Base-by-base conservation (phyloP, 64 coral and sea anemone species). In the Dendronephthya gigantea region DNA sequence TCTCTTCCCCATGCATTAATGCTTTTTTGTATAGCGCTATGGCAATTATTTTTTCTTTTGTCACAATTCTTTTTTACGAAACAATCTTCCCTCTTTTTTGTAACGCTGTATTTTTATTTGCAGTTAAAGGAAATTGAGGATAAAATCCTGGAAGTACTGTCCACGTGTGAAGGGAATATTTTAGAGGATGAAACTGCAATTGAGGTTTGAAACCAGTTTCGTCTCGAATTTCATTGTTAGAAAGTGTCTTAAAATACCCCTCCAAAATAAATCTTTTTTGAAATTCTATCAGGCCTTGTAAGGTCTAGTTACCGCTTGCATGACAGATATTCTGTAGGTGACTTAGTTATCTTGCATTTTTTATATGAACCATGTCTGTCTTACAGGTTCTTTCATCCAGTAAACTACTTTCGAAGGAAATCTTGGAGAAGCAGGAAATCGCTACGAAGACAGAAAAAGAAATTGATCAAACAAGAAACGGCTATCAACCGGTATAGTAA, bases 101-200 rank as follows among this genome's bases (percentile, higher is more conserved):
- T 45, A n/a, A n/a, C n/a, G 41, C 41, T 45, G n/a, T 45, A 45
- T 45, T 6, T 6, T 45, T 59, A 14, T 27, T 90, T 85, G 22
- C 22, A 93, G 89, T 48, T 98, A 10, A 98, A 98, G 43, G 94
- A 98, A 84, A 98, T 98, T 48, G 94, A 98, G 83, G 94, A 98
- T 88, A 98, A 98, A 87, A 98, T 98, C 72, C 82, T 98, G 23
- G 94, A 98, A 87, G 94, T 98, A 40, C 81, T 98, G 4, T 98
- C 94, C 0, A 93, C 94, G 15, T 93, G 92, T 48, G 94, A 98
- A 75, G 94, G 94, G 13, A 93, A 98, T 15, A 98, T 98, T 72
- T 72, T 98, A 1, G 94, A 98, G 28, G 94, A 98, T 50, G 94
- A 98, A 48, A 98, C 79, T 38, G 94, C 92, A 9, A 98, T 98